Evolutionary conservation across 2,888 invertebrate species (phyloP), one percentile per base, ranked within the genome.

Genomic region (Meghimatium bilineatum): DNA sequence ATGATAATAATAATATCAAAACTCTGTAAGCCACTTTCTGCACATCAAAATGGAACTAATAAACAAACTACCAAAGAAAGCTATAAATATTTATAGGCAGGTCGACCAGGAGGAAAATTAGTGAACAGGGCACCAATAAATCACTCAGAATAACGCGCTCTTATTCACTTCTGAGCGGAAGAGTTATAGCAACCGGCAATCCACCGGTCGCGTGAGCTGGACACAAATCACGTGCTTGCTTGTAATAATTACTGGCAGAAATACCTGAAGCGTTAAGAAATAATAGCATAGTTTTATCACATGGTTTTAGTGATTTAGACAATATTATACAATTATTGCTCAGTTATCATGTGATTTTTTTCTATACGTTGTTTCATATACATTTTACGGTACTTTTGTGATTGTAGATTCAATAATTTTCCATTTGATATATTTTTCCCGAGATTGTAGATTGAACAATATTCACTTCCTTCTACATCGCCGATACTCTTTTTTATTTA

Each of bases 141-240:
- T 63, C 63, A 63, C 63, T 23, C 63, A n/a, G 5, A 63, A 29
- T 63, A 3, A 3, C 63, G 1, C n/a, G 63, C 56, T 14, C 63
- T n/a, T 63, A 63, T 63, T 63, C 63, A 63, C 63, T 63, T 63
- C 29, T 63, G 63, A 63, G 63, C 63, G 63, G 29, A 63, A 63
- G n/a, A 63, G 29, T 63, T 8, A 63, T 63, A 23, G 63, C 2
- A 23, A n/a, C 29, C n/a, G 29, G 29, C 56, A 56, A 56, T 56
- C 20, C 20, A n/a, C n/a, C 29, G 63, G 63, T 63, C 63, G 14
- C 66, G 66, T 66, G 66, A 66, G 32, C 12, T 12, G 8, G 32
- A 66, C 66, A 66, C 66, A 66, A 66, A 66, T 66, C 32, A 66
- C 32, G 66, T 66, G 66, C 66, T 29, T 29, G 66, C 2, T 12